Evolutionary conservation across 2,113 vertebrate genomes (phyloP).

Genomic region (Silurus asotus): DNA sequence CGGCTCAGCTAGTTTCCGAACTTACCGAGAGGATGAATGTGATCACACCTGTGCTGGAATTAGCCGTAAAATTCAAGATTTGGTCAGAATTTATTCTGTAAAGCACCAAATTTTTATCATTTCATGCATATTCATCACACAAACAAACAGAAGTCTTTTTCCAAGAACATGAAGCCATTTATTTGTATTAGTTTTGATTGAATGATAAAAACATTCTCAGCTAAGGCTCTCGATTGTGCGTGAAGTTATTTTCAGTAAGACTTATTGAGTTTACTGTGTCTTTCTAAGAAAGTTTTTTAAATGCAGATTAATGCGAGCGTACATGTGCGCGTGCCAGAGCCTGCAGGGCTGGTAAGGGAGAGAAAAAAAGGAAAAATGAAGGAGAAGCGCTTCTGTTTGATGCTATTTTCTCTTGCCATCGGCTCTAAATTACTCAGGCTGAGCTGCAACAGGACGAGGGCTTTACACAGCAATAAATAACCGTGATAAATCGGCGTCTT

Average conservation of each 20-base stretch:
- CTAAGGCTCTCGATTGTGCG: neutral
- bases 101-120: neutral
- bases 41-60: too few species aligned
- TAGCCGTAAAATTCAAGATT: neutral
- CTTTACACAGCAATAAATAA: conserved; percentile 51
- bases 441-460: conserved; percentile 24
- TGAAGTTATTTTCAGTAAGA: conserved; percentile 3
- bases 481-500: conserved; percentile 34
- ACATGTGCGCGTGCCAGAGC: conserved; percentile 29
- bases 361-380: conserved; percentile 19
- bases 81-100: neutral
- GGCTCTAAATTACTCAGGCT: conserved; percentile 50
- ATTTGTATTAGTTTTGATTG: neutral
- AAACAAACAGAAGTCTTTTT: neutral
- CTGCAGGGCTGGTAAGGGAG: conserved; percentile 3
- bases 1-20: too few species aligned
- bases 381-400: conserved; percentile 37
- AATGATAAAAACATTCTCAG: neutral
- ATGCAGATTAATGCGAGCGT: conserved; percentile 9
- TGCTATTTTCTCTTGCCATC: conserved; percentile 50
- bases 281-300: neutral
- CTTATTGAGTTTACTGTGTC: neutral
- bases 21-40: too few species aligned
- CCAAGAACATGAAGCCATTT: too few species aligned
- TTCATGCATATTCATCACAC: neutral